Evolutionary conservation across 2,797 vertebrate species (phyloP).

Genomic region (Synaphobranchus kaupii): DNA sequence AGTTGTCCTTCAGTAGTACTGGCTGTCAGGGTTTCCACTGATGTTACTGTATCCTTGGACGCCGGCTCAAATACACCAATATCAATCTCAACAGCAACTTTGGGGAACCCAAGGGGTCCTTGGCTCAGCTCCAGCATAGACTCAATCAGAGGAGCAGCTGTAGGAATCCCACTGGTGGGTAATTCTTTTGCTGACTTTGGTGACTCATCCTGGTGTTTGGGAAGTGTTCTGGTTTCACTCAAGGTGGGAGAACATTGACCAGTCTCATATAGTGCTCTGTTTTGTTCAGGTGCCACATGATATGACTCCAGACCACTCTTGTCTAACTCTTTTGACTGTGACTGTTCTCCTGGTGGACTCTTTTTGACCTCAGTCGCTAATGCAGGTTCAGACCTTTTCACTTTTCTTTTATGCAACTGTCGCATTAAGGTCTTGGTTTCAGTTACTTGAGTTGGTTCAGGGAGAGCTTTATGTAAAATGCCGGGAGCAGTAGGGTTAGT

Average conservation of each 20-base stretch:
- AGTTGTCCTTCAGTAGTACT: neutral
- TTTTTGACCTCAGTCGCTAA: neutral
- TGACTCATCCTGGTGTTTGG: conserved; percentile 23
- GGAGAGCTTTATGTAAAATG: neutral
- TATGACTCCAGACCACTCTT: conserved; percentile 46
- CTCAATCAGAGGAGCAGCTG: neutral
- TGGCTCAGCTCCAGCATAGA: neutral
- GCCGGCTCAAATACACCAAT: neutral
- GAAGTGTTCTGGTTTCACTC: conserved; percentile 27
- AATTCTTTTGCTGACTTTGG: conserved; percentile 9
- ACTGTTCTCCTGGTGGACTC: neutral
- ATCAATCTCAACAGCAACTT: neutral
- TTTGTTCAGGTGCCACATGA: conserved; percentile 48
- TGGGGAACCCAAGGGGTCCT: neutral
- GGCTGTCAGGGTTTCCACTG: neutral
- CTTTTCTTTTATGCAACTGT: neutral
- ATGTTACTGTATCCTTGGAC: neutral
- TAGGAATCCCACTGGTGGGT: neutral
- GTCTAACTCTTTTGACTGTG: conserved; percentile 2
- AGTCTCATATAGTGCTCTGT: conserved; percentile 15
- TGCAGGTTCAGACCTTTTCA: neutral
- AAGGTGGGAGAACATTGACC: conserved; percentile 17
- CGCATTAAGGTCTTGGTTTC: neutral
- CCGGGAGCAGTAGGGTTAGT: neutral
- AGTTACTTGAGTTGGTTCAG: neutral